Percentiles rank a stretch among this genome's conserved stretches.
These are phyloP conservation scores for Acanthopagrus latus DNA, from an alignment of 2,797 vertebrate species.

Conservation along the genomic window DNA sequence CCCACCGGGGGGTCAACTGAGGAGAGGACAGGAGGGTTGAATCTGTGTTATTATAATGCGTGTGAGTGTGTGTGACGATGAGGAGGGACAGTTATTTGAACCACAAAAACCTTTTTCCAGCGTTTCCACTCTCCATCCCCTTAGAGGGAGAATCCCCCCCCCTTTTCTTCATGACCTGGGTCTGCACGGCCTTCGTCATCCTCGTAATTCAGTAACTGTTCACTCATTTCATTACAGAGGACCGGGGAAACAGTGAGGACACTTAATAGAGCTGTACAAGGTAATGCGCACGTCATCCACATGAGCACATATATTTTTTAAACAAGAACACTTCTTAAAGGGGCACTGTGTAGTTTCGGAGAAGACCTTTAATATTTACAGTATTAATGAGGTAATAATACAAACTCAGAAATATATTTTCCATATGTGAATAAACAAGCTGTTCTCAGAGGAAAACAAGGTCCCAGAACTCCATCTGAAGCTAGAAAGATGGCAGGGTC, in stretches of 20 bases:
- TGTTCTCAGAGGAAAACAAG: too few species aligned
- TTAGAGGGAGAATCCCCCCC: not conserved
- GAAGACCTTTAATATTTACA: too few species aligned
- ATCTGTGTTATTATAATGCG: not conserved
- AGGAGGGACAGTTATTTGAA: not conserved
- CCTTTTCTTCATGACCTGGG: not conserved
- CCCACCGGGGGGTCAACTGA: not conserved
- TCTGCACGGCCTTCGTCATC: not conserved
- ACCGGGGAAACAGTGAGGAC: not conserved
- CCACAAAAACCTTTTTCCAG: not conserved
- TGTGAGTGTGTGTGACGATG: not conserved
- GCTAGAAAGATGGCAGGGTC: too few species aligned
- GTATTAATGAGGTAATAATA: too few species aligned
- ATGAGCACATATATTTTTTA: too few species aligned
- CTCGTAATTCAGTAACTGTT: too few species aligned
- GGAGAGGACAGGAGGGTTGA: constrained; percentile 47
- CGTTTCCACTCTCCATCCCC: not conserved
- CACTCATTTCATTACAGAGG: not conserved
- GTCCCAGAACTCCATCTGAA: too few species aligned
- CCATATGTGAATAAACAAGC: too few species aligned
- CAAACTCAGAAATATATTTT: too few species aligned
- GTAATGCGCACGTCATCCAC: too few species aligned
- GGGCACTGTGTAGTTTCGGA: too few species aligned
- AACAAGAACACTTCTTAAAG: too few species aligned
- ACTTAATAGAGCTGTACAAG: not conserved